Conservation (phyloP, 2,113 vertebrate genomes). For the Cyanoderma ruficeps region DNA sequence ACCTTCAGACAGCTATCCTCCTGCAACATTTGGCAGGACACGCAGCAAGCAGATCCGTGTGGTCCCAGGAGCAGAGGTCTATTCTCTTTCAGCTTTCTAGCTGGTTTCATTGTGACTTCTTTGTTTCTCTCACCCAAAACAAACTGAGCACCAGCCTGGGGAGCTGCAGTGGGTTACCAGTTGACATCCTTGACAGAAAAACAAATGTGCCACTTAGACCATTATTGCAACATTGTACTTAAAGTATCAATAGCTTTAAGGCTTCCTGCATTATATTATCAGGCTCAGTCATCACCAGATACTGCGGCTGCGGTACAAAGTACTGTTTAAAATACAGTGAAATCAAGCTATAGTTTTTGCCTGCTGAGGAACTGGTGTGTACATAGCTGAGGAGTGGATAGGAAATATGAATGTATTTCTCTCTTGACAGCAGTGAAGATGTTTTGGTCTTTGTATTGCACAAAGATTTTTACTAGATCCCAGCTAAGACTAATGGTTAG, state of each 20-base stretch:
- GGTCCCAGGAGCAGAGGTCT: not conserved
- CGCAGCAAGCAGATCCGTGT: not conserved
- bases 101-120: not conserved
- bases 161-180: not conserved
- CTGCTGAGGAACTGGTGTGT: not conserved
- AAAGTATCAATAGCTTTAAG: not conserved
- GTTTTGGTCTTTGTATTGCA: not conserved
- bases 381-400: not conserved
- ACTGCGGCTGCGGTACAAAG: not conserved
- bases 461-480: not conserved
- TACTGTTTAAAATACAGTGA: not conserved
- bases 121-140: not conserved
- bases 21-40: not conserved
- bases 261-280: not conserved
- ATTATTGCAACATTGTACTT: not conserved
- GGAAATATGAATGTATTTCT: not conserved
- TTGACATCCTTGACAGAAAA: not conserved
- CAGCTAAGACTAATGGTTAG: not conserved
- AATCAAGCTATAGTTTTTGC: not conserved
- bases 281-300: not conserved
- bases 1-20: constrained; percentile 17
- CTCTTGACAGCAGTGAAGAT: not conserved
- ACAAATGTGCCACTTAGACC: not conserved
- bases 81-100: not conserved
- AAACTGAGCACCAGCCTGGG: not conserved